Evolutionary conservation across 1,140 invertebrate species (phyloP).

Genomic region (Nylanderia fulva): DNA sequence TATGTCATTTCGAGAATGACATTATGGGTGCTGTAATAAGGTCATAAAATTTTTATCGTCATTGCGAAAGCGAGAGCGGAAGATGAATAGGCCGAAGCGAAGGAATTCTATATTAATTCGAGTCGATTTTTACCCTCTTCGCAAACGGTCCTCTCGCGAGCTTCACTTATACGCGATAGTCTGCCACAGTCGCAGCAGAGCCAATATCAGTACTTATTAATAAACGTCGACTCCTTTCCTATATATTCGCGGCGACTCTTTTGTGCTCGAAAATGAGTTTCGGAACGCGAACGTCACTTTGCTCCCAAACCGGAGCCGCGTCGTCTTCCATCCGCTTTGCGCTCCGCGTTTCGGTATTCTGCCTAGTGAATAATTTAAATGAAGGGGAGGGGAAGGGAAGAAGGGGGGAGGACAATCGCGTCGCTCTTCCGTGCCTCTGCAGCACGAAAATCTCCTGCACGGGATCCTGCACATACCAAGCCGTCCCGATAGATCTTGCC

Average conservation of each 20-base stretch:
- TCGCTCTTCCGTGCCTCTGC: slow-evolving; percentile 20
- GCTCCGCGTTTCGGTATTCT: slow-evolving; percentile 46
- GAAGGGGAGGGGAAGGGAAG: slow-evolving; percentile 18
- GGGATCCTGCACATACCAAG: background rate
- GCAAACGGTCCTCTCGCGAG: background rate
- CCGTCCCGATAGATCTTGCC: slow-evolving; percentile 35
- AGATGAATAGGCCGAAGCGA: slow-evolving; percentile 23
- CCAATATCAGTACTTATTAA: slow-evolving; percentile 59
- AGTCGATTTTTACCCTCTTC: background rate
- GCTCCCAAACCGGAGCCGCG: background rate
- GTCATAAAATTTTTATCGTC: slow-evolving; percentile 33
- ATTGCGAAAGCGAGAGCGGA: background rate
- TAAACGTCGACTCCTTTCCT: slow-evolving; percentile 46
- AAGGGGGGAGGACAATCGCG: slow-evolving; percentile 40
- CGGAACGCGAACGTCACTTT: slow-evolving; percentile 49
- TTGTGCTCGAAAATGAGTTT: slow-evolving; percentile 52
- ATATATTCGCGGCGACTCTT: slow-evolving; percentile 29
- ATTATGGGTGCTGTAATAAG: background rate
- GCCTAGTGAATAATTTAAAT: slow-evolving; percentile 56
- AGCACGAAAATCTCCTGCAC: slow-evolving; percentile 30
- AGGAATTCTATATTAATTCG: slow-evolving; percentile 51
- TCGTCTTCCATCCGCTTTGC: slow-evolving; percentile 19
- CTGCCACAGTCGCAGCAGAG: background rate
- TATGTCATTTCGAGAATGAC: background rate
- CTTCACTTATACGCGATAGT: background rate